Evolutionary conservation across 2,888 invertebrate species (phyloP).

Genomic region (Nowickia ferox): DNA sequence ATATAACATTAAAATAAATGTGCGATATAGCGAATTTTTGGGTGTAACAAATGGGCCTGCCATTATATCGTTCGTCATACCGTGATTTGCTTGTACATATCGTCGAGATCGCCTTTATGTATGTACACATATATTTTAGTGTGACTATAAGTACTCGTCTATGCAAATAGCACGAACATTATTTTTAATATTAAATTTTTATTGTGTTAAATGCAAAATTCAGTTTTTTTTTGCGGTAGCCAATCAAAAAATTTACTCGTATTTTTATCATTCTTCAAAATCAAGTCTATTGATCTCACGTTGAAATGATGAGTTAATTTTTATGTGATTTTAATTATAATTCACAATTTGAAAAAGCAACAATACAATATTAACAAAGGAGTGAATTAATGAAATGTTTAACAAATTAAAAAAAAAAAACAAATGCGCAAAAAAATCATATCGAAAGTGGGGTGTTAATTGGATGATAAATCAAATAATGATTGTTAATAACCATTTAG

Average conservation of each 20-base stretch:
- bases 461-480: conserved; percentile 42
- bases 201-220: conserved; percentile 37
- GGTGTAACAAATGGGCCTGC: no score
- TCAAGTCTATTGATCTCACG: conserved; percentile 24
- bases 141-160: not conserved
- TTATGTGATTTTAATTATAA: conserved; percentile 9
- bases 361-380: conserved; percentile 7
- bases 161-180: not conserved
- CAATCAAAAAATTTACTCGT: conserved; percentile 23
- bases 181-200: conserved; percentile 21
- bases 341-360: not conserved
- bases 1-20: no score
- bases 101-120: no score
- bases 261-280: conserved; percentile 52
- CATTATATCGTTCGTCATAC: no score
- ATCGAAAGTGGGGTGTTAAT: conserved; percentile 52
- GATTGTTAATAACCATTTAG: conserved; percentile 48
- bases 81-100: no score
- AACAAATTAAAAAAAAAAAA: conserved; percentile 14
- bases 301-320: conserved; percentile 45
- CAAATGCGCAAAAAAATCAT: conserved; percentile 5
- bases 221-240: not conserved
- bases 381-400: conserved; percentile 46
- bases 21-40: no score
- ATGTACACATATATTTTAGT: no score